A percentile compares a stretch with the other conserved stretches of the same genome.
phyloP scores from a whole-genome alignment of 2,113 vertebrate species.

The Oryzias curvinotus region DNA sequence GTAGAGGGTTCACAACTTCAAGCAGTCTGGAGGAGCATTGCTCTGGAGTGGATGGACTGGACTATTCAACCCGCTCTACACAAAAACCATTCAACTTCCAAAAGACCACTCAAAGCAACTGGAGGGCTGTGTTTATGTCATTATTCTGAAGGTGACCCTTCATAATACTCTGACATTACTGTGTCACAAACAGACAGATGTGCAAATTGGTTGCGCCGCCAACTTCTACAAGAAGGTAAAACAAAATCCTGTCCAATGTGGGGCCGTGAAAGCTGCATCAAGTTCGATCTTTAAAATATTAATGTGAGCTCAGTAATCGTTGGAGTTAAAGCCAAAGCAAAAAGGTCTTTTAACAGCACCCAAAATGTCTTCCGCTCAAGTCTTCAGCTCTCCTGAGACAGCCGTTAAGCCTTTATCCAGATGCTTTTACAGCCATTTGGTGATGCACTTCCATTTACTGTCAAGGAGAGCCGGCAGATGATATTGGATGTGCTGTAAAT shows the following conservation, averaged over 20 bases:
- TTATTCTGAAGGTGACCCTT: slow-evolving; percentile 55
- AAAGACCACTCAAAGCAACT: slow-evolving; percentile 70
- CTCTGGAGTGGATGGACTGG: slow-evolving; percentile 63
- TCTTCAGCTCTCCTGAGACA: slow-evolving; percentile 39
- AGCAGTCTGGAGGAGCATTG: slow-evolving; percentile 54
- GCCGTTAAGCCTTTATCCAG: slow-evolving; percentile 38
- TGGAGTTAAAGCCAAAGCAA: slow-evolving; percentile 20
- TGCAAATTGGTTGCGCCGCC: slow-evolving; percentile 12
- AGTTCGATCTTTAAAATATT: slow-evolving; percentile 45
- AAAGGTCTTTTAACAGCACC: slow-evolving; percentile 31
- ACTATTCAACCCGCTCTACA: slow-evolving; percentile 68
- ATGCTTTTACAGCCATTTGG: slow-evolving; percentile 49
- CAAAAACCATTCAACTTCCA: slow-evolving; percentile 67
- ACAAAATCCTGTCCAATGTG: slow-evolving; percentile 3
- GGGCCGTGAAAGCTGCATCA: slow-evolving; percentile 16
- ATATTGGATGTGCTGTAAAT: slow-evolving; percentile 6
- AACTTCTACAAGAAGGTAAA: background rate
- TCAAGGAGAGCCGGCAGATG: slow-evolving; percentile 13
- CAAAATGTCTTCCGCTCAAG: slow-evolving; percentile 26
- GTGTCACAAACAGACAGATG: slow-evolving; percentile 26
- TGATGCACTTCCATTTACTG: slow-evolving; percentile 37
- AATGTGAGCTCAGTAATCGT: slow-evolving; percentile 37
- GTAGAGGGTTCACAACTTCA: slow-evolving; percentile 64
- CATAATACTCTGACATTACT: slow-evolving; percentile 44
- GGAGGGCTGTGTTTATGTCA: slow-evolving; percentile 72